These are phyloP conservation scores for Cheumatopsyche charites DNA, from an alignment of 1,140 invertebrate species.

Conservation along the genomic window DNA sequence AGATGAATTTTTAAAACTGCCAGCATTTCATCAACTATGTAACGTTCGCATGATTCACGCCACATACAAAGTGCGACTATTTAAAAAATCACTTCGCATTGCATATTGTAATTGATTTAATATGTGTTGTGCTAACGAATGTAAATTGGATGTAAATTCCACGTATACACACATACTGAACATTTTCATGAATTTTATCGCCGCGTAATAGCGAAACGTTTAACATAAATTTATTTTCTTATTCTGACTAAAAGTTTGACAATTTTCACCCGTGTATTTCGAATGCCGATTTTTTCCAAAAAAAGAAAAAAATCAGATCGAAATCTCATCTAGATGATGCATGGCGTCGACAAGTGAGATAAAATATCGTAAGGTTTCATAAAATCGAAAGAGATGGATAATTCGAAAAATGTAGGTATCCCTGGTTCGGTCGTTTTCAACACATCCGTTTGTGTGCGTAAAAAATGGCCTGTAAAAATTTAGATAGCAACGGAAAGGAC, in stretches of 20 bases:
- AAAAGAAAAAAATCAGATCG: not conserved
- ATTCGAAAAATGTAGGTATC: slow-evolving; percentile 13
- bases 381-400: slow-evolving; percentile 24
- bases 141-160: not conserved
- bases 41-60: too few relatives aligned
- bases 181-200: slow-evolving; percentile 1
- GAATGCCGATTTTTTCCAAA: not conserved
- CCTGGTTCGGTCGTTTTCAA: slow-evolving; percentile 13
- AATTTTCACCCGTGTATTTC: not conserved
- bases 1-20: too few relatives aligned
- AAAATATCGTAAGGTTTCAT: not conserved
- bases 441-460: slow-evolving; percentile 31
- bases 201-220: not conserved
- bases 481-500: slow-evolving; percentile 45
- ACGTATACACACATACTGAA: not conserved
- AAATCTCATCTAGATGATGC: slow-evolving; percentile 22
- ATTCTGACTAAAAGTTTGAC: not conserved
- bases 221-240: not conserved
- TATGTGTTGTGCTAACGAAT: not conserved
- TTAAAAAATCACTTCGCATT: not conserved
- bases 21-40: too few relatives aligned
- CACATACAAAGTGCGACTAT: too few relatives aligned
- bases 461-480: slow-evolving; percentile 43
- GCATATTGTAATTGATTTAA: not conserved
- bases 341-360: slow-evolving; percentile 21